Evolutionary conservation across 2,888 invertebrate genomes (phyloP).

Genomic region (Sarcophaga variegata): DNA sequence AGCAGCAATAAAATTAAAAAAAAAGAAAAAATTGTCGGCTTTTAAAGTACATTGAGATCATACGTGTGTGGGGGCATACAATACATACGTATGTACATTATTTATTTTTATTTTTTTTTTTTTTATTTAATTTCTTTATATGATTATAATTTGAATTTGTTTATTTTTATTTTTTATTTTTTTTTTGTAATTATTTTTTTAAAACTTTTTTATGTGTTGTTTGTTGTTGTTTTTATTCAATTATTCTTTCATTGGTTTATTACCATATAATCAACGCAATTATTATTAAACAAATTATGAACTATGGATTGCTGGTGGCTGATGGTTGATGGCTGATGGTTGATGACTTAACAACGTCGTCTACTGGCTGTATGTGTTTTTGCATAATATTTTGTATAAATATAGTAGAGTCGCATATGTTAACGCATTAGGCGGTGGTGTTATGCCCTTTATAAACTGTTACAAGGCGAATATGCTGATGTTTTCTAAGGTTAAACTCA

Average conservation of each 20-base stretch:
- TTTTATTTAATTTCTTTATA: too few relatives aligned
- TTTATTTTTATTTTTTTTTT: background rate
- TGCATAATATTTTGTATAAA: conserved; percentile 43
- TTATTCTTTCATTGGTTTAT: background rate
- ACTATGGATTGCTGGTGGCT: background rate
- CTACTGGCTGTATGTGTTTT: background rate
- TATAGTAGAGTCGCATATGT: background rate
- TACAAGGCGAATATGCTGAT: background rate
- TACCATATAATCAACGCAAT: background rate
- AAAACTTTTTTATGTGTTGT: too few relatives aligned
- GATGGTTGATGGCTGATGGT: background rate
- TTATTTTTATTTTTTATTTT: too few relatives aligned
- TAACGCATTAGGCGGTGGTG: background rate
- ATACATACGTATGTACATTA: too few relatives aligned
- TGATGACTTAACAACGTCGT: background rate
- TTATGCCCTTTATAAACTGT: background rate
- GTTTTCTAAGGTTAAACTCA: too few relatives aligned
- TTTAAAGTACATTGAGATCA: background rate
- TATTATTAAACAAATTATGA: background rate
- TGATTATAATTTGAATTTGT: too few relatives aligned
- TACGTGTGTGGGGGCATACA: background rate
- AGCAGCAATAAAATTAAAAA: background rate
- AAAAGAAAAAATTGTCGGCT: too few relatives aligned
- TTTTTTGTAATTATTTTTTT: too few relatives aligned
- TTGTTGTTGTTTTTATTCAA: background rate